Conservation (phyloP, 2,797 vertebrate species). For the Leucoraja ocellata region DNA sequence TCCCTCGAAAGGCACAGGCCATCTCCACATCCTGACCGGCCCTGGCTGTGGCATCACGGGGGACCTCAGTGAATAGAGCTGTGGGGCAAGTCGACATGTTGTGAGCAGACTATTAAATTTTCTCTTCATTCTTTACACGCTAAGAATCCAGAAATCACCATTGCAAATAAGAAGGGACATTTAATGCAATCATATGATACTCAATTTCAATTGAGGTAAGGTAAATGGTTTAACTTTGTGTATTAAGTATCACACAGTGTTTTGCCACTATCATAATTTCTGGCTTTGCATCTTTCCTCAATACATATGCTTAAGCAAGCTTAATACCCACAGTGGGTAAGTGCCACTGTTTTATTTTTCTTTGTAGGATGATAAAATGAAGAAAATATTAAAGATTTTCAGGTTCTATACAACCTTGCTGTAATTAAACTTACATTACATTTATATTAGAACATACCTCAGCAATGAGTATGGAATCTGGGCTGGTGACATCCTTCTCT, state of each 20-base stretch:
- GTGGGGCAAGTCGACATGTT: constrained; percentile 34
- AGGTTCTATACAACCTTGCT: background rate
- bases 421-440: background rate
- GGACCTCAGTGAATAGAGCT: constrained; percentile 89
- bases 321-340: background rate
- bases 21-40: constrained; percentile 87
- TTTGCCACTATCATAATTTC: background rate
- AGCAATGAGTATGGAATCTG: background rate
- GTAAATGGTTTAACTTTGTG: background rate
- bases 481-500: background rate
- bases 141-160: background rate
- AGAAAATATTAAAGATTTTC: background rate
- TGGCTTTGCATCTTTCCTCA: background rate
- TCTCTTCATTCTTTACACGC: background rate
- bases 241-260: background rate
- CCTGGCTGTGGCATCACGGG: constrained; percentile 74
- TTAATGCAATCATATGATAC: background rate
- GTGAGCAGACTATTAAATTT: background rate
- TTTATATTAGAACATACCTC: background rate
- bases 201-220: background rate
- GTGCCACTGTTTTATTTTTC: background rate
- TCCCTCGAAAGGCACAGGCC: constrained; percentile 89
- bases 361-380: background rate
- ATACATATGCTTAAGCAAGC: background rate
- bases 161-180: background rate